Base-by-base conservation (phyloP, 2,888 invertebrate genomes). In the Ellobium chinense region DNA sequence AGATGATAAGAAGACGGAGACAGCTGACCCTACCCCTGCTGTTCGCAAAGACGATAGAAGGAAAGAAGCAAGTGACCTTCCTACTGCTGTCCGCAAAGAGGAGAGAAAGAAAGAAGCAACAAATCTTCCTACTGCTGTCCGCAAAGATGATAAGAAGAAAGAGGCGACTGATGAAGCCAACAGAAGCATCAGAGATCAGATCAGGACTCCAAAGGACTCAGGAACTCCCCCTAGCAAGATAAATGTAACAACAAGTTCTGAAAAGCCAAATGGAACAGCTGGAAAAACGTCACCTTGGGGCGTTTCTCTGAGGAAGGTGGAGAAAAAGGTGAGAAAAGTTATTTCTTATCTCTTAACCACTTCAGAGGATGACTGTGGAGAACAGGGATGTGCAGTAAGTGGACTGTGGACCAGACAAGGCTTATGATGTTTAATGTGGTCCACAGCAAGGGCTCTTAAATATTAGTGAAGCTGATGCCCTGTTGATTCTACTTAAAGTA, bases 231-330 rank as follows among this genome's bases (percentile, higher is more conserved):
- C 69, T 3, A 69, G n/a, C 5, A 21, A 31, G 18, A 12, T 21
- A 3, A 69, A 68, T 18, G 60, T 58, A 1, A n/a, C 37, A 31
- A 18, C 68, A 21, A 62, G 12, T 2, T 2, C 34, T 21, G 24
- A 7, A 1, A 78, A 78, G 54, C 27, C 9, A 1, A n/a, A 34
- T 3, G 54, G 54, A 18, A 18, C 34, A 27, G 31, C 46, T 12
- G 29, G n/a, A 24, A 58, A 78, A 21, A 78, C 69, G 4, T 78
- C 72, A 1, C 77, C 77, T 4, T 78, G 77, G 70, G 63, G 63
- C 24, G 65, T 78, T 18, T 62, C 46, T 39, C 72, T 78, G 29
- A 70, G 72, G 62, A 78, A 78, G 27, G 78, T 72, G 5, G 78
- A 70, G 2, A 78, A 70, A 70, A 70, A 70, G 27, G 63, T 63